Evolutionary conservation across 2,888 invertebrate genomes (phyloP), one percentile per base, ranked within the genome.

Genomic region (Linnaemya tessellans): DNA sequence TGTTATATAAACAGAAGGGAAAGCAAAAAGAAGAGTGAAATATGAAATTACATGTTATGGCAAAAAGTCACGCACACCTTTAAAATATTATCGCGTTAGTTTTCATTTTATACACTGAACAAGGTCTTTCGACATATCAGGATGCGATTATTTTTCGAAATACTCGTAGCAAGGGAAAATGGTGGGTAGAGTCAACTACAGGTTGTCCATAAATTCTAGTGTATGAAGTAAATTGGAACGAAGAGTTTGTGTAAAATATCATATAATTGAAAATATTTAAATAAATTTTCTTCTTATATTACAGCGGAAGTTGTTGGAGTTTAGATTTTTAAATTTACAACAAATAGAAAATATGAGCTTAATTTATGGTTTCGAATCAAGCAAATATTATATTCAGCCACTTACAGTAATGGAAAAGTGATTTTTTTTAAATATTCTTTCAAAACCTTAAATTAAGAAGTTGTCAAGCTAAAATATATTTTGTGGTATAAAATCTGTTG

Each of bases 51-150:
- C 74, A 79, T 85, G 79, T 85, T 85, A 79, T 82, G 64, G 74
- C 58, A 56, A 75, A 65, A 85, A 85, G 84, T 85, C 81, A 85
- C 84, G 84, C 78, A 82, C 82, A 82, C 70, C 79, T 65, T 54
- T 79, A 79, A 75, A 79, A 75, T 85, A 82, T 81, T 79, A 85
- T 75, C 41, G 81, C 70, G 49, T 79, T 74, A 43, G 46, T 65
- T 54, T 74, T 49, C 41, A 62, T 56, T 68, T 68, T 43, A 62
- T 62, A 22, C 18, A 74, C 9, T 8, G 68, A 64, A 54, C 15
- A 46, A 49, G 65, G 51, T 38, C 68, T 62, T 83, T 22, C 46
- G n/a, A 46, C 78, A 51, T 78, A 60, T 11, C 64, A 67, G 51
- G 62, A 67, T 67, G 15, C 41, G 20, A 67, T 35, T 54, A 46